Evolutionary conservation across 2,888 invertebrate genomes (phyloP).

Genomic region (Erannis defoliaria): DNA sequence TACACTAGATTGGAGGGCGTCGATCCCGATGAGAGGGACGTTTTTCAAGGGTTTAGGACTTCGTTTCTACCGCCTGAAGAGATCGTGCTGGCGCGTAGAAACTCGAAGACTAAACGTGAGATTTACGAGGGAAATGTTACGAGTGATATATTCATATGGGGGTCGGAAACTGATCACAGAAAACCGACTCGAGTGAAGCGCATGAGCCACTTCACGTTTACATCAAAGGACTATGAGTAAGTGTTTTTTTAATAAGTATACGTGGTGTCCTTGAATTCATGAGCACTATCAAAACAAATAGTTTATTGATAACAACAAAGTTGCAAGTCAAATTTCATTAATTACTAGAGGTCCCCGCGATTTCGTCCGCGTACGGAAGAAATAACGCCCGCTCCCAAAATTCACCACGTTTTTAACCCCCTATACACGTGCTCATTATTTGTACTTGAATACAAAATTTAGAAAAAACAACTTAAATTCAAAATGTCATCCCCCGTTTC

Average conservation of each 20-base stretch:
- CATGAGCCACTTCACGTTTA: conserved; percentile 65
- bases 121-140: conserved; percentile 63
- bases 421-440: too few relatives aligned
- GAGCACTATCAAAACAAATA: too few relatives aligned
- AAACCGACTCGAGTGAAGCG: conserved; percentile 70
- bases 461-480: too few relatives aligned
- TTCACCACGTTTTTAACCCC: too few relatives aligned
- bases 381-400: too few relatives aligned
- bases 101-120: conserved; percentile 53
- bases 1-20: conserved; percentile 72
- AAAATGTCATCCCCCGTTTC: too few relatives aligned
- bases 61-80: conserved; percentile 87
- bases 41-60: conserved; percentile 88
- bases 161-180: conserved; percentile 51
- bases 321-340: too few relatives aligned
- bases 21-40: conserved; percentile 86
- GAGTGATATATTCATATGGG: conserved; percentile 70
- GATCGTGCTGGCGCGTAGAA: conserved; percentile 70
- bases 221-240: conserved; percentile 70
- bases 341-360: too few relatives aligned
- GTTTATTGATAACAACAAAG: too few relatives aligned
- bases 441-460: too few relatives aligned
- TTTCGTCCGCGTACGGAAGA: too few relatives aligned
- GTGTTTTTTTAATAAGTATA: conserved; percentile 42
- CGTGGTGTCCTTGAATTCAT: too few relatives aligned